Conservation (phyloP, 2,113 vertebrate species). For the Eleginops maclovinus region DNA sequence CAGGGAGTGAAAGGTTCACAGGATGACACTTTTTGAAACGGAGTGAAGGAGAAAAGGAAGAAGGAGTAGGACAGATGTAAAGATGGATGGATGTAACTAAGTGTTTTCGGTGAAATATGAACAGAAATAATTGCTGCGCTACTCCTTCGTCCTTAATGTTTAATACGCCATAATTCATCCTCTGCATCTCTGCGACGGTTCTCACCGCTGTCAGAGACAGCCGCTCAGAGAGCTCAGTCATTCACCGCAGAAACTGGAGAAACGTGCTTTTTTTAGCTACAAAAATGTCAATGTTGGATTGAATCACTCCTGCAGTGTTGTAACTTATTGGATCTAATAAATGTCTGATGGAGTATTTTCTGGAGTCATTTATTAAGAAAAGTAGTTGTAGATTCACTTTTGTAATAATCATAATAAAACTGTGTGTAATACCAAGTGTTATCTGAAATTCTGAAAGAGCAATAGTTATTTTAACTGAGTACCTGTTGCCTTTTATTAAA, state of each 20-base stretch:
- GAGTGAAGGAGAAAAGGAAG: conserved; percentile 49
- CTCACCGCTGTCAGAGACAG: conserved; percentile 40
- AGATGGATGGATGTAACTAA: conserved; percentile 73
- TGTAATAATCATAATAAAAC: background rate
- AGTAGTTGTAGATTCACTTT: background rate
- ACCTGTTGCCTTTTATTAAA: conserved; percentile 8
- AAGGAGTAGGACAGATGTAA: conserved; percentile 56
- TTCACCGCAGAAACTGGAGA: conserved; percentile 25
- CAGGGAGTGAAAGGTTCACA: conserved; percentile 5
- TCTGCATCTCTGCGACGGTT: conserved; percentile 33
- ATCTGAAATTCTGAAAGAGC: background rate
- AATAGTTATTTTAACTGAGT: background rate
- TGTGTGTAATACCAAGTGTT: background rate
- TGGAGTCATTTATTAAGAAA: background rate
- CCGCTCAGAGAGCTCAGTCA: conserved; percentile 30
- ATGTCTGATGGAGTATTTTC: background rate
- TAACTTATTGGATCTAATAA: conserved; percentile 4
- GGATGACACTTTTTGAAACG: conserved; percentile 27
- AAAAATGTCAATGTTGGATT: conserved; percentile 20
- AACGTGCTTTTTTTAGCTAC: conserved; percentile 29
- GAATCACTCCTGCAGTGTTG: background rate
- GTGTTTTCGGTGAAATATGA: conserved; percentile 82
- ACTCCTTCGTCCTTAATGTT: conserved; percentile 81
- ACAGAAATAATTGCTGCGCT: conserved; percentile 81
- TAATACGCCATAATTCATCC: conserved; percentile 79